Base-by-base conservation (phyloP, 2,888 invertebrate species). In the Xylota segnis region DNA sequence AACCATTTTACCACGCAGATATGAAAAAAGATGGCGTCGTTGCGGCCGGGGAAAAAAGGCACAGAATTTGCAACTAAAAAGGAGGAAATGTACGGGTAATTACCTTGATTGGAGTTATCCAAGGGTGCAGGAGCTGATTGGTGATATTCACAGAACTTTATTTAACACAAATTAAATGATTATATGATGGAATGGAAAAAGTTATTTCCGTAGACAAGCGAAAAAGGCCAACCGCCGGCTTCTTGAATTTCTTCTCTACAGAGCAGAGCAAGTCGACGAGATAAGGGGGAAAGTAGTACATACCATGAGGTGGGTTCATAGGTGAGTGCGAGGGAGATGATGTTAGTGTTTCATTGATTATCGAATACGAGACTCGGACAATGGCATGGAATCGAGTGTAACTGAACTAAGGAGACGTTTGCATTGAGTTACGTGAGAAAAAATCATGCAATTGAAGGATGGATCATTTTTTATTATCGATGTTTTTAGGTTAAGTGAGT, bases 11-110 rank as follows among this genome's bases (percentile, higher is more conserved):
- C 76, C 81, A 86, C 82, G 82, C 86, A 86, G 66, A 61, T 65
- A 76, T 23, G 23, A 79, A 81, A 83, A 72, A 86, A 82, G 71
- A 82, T 82, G 86, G 82, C 86, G 86, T 72, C 82, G 76, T 56
- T 82, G 56, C 86, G 76, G 45, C 34, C 65, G 70, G 37, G 27
- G 50, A 52, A 23, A 70, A 75, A 71, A 70, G 71, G 50, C 59
- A 71, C 68, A 79, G 27, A 72, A 74, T 79, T 79, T 56, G 75
- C 58, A 45, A 74, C 45, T 16, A 34, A 18, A 65, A 59, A 12
- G n/a, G 29, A 54, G 4, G 14, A 3, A 27, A 34, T 40, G n/a
- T 50, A 5, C 3, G 34, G 9, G 7, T 47, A 84, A 27, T 84
- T 81, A 84, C 84, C 81, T 84, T 63, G 0, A 34, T 6, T 37